Evolutionary conservation across 1,140 invertebrate species (phyloP).

Genomic region (Teleopsis dalmanni): DNA sequence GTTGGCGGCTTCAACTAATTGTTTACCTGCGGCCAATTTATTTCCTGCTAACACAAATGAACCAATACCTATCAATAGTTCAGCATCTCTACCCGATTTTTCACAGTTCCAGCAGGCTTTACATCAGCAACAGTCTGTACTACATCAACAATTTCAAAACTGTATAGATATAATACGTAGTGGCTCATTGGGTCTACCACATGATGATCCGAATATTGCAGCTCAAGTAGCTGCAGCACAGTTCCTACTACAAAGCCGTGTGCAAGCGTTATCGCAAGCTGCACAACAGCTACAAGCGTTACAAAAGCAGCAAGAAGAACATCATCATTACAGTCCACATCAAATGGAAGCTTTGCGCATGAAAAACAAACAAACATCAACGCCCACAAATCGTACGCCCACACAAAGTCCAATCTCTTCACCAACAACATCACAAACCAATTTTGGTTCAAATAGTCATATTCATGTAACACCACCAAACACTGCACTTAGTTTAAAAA

Average conservation of each 20-base stretch:
- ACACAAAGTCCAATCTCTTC: constrained; percentile 40
- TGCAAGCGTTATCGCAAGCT: constrained; percentile 71
- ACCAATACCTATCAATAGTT: constrained; percentile 1
- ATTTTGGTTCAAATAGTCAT: constrained; percentile 11
- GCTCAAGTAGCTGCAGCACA: constrained; percentile 37
- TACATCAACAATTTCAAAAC: constrained; percentile 40
- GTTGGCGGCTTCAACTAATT: constrained; percentile 8
- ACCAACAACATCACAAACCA: constrained; percentile 18
- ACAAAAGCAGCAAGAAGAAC: constrained; percentile 62
- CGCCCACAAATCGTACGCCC: constrained; percentile 43
- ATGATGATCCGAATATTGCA: constrained; percentile 32
- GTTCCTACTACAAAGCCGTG: constrained; percentile 47
- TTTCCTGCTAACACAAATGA: constrained; percentile 11
- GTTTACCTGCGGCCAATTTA: constrained; percentile 19
- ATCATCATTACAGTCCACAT: constrained; percentile 26
- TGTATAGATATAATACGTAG: constrained; percentile 35
- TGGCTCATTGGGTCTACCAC: constrained; percentile 26
- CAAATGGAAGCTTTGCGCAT: constrained; percentile 41
- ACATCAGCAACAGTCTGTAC: constrained; percentile 33
- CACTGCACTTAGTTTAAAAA: constrained; percentile 18
- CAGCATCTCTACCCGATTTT: constrained; percentile 33
- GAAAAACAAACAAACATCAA: constrained; percentile 47
- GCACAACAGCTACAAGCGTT: constrained; percentile 73
- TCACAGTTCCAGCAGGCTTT: constrained; percentile 35
- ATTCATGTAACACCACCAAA: constrained; percentile 31